These are phyloP conservation scores for Artibeus jamaicensis DNA, from an alignment of 2,797 vertebrate species.

Conservation along the genomic window DNA sequence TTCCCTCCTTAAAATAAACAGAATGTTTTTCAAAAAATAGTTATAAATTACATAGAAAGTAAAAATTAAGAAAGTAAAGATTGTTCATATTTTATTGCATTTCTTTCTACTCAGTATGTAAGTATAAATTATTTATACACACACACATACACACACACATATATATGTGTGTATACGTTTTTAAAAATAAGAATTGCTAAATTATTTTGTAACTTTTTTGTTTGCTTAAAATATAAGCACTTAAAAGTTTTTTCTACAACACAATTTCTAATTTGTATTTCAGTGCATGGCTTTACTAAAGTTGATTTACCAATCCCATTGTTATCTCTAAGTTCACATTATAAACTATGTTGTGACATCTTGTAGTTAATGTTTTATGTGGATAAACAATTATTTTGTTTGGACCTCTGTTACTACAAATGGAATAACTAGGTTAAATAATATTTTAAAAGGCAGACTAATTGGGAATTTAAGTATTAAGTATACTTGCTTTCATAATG, in stretches of 20 bases:
- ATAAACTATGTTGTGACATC: neutral
- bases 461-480: neutral
- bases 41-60: neutral
- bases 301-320: neutral
- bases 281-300: neutral
- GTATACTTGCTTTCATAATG: neutral
- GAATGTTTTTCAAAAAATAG: neutral
- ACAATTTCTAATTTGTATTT: neutral
- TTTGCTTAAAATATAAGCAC: slow-evolving; percentile 1
- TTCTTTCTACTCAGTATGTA: neutral
- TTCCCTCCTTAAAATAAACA: neutral
- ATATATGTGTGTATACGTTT: neutral
- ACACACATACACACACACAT: neutral
- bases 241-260: neutral
- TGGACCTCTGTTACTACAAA: neutral
- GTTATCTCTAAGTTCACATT: neutral
- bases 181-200: neutral
- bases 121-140: neutral
- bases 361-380: neutral
- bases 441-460: neutral
- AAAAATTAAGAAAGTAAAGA: neutral
- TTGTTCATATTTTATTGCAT: neutral
- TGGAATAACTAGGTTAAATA: neutral
- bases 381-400: neutral
- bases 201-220: neutral